Conservation (phyloP, 2,888 invertebrate species). For the Agonopterix subpropinquella region DNA sequence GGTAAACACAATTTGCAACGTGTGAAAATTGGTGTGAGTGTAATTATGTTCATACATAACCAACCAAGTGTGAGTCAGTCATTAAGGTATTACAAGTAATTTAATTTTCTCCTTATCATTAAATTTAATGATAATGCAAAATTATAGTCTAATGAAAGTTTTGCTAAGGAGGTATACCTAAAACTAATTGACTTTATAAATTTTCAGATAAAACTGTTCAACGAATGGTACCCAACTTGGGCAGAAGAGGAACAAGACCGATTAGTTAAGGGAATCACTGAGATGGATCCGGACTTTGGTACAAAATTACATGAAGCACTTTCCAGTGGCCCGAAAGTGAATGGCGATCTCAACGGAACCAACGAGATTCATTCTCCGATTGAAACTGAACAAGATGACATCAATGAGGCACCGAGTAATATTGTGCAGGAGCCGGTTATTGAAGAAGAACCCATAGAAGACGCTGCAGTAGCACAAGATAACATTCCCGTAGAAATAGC, state of each 20-base stretch:
- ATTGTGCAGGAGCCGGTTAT: background rate
- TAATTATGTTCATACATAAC: too few species aligned
- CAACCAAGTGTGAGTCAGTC: too few species aligned
- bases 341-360: slow-evolving; percentile 57
- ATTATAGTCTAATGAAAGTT: too few species aligned
- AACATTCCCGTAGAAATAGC: slow-evolving; percentile 56
- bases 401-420: slow-evolving; percentile 11
- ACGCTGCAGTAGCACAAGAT: slow-evolving; percentile 32
- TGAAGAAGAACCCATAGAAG: slow-evolving; percentile 18
- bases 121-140: too few species aligned
- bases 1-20: too few species aligned
- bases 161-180: background rate
- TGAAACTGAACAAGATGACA: slow-evolving; percentile 25
- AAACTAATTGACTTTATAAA: background rate
- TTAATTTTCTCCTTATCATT: too few species aligned
- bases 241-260: slow-evolving; percentile 81
- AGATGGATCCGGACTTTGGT: slow-evolving; percentile 83
- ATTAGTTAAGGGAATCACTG: slow-evolving; percentile 80
- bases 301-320: slow-evolving; percentile 78
- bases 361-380: slow-evolving; percentile 37
- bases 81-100: too few species aligned
- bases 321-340: slow-evolving; percentile 43
- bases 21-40: too few species aligned
- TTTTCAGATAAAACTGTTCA: slow-evolving; percentile 84
- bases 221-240: slow-evolving; percentile 90